Percentiles rank a stretch among this genome's conserved stretches.
Evolutionary conservation across 2,888 invertebrate species (phyloP).

Genomic region (Tricholauxania praeusta): DNA sequence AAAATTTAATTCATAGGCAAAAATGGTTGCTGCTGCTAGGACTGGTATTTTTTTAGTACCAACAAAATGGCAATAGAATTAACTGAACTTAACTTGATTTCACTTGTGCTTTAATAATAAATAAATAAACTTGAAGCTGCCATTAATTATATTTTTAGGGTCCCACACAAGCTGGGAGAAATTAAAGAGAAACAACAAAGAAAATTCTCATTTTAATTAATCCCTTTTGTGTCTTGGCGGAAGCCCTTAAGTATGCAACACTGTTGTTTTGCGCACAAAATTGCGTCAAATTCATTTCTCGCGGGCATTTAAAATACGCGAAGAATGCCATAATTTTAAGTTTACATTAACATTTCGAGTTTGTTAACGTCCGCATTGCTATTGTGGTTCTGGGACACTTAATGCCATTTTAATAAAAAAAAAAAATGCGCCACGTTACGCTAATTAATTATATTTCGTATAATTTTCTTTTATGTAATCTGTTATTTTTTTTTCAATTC

Average conservation of each 20-base stretch:
- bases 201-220: slow-evolving; percentile 11
- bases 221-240: background rate
- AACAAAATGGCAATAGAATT: slow-evolving; percentile 5
- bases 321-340: background rate
- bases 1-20: slow-evolving; percentile 15
- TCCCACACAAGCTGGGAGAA: too few relatives aligned
- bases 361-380: slow-evolving; percentile 3
- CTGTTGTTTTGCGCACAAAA: slow-evolving; percentile 6
- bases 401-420: slow-evolving; percentile 6
- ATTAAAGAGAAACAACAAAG: background rate
- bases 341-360: background rate
- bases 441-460: slow-evolving; percentile 30
- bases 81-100: background rate
- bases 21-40: background rate
- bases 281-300: slow-evolving; percentile 12
- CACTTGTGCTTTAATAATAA: background rate
- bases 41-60: background rate
- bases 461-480: background rate
- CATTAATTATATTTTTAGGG: slow-evolving; percentile 22
- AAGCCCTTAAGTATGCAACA: slow-evolving; percentile 22
- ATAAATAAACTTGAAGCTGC: slow-evolving; percentile 5
- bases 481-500: background rate
- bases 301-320: background rate
- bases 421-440: slow-evolving; percentile 3
- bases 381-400: slow-evolving; percentile 11